These are phyloP conservation scores for Theonella swinhoei DNA, from an alignment of 37 sponge, comb jelly and placozoan species.

Conservation along the genomic window DNA sequence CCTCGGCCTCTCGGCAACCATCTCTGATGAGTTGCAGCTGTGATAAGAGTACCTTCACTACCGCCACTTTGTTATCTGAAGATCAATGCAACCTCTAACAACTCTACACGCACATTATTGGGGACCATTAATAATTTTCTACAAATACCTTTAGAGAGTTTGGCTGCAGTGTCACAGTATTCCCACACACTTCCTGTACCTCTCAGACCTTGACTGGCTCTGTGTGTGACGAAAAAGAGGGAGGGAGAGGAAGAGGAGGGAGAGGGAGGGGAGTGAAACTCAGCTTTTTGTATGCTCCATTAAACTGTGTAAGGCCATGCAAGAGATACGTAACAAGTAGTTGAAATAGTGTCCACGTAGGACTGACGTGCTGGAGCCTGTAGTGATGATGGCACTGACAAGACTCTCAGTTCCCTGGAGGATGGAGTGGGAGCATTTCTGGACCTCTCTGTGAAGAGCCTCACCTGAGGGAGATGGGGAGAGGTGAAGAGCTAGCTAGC, in stretches of 20 bases:
- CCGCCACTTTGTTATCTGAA: slow-evolving; percentile 41
- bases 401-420: slow-evolving; percentile 19
- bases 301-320: too few species aligned
- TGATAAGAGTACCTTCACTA: slow-evolving; percentile 19
- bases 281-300: too few species aligned
- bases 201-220: too few species aligned
- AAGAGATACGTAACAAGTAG: too few species aligned
- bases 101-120: not conserved
- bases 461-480: not conserved
- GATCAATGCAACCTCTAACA: not conserved
- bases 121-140: not conserved
- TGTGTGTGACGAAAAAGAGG: too few species aligned
- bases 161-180: slow-evolving; percentile 30
- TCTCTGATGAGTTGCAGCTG: slow-evolving; percentile 55
- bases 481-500: not conserved
- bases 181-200: slow-evolving; percentile 59
- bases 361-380: slow-evolving; percentile 34
- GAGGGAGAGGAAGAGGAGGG: too few species aligned
- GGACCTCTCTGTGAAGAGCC: slow-evolving; percentile 22
- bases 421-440: slow-evolving; percentile 9
- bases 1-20: slow-evolving; percentile 26
- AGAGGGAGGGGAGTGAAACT: too few species aligned
- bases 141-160: slow-evolving; percentile 34
- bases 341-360: too few species aligned
- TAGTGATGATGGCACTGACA: not conserved